Evolutionary conservation across 2,797 vertebrate genomes (phyloP).

Genomic region (Lemur catta): DNA sequence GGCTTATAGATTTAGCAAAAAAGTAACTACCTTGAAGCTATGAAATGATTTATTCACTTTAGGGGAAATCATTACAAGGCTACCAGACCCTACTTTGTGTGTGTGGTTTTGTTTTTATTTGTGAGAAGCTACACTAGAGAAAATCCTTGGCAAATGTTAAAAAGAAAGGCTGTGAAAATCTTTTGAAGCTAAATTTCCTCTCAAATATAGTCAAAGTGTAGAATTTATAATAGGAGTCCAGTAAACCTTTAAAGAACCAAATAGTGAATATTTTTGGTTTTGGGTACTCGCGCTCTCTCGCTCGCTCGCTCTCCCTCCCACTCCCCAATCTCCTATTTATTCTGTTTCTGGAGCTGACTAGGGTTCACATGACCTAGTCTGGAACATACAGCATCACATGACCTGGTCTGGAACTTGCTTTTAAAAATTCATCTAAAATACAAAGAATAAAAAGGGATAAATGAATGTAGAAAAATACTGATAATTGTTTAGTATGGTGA

Average conservation of each 20-base stretch:
- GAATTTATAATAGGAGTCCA: neutral
- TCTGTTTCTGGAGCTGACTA: neutral
- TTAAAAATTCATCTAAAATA: neutral
- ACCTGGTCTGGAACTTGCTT: neutral
- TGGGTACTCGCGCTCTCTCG: too few relatives aligned
- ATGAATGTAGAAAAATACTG: neutral
- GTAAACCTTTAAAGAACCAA: neutral
- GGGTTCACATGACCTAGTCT: neutral
- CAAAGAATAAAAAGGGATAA: neutral
- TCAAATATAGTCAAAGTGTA: neutral
- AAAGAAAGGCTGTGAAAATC: neutral
- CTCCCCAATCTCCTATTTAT: neutral
- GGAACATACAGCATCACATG: neutral
- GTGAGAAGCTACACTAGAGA: neutral
- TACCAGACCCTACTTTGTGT: neutral
- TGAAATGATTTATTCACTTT: constrained; percentile 25
- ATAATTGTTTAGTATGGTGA: neutral
- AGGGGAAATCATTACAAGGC: neutral
- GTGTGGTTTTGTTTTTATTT: constrained; percentile 30
- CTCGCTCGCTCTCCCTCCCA: too few relatives aligned
- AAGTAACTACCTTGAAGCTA: neutral
- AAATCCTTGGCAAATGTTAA: constrained; percentile 20
- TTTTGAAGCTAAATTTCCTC: constrained; percentile 24
- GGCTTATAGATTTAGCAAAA: neutral
- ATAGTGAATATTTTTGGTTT: neutral